Evolutionary conservation across 1,140 invertebrate species (phyloP).

Genomic region (Battus philenor): DNA sequence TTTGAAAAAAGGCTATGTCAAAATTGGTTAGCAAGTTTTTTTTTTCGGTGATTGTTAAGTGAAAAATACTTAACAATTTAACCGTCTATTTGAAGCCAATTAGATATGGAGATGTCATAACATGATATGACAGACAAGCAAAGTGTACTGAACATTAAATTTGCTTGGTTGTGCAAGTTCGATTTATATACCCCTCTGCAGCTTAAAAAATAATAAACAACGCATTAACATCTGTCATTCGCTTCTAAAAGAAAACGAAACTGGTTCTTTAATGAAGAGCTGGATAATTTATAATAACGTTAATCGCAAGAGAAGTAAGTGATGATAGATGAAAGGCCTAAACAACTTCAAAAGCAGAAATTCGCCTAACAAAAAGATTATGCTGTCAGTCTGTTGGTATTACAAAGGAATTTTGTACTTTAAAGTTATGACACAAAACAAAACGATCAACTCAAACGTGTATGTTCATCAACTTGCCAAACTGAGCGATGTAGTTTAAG

Average conservation of each 20-base stretch:
- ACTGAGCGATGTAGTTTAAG: background rate
- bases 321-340: background rate
- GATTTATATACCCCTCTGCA: background rate
- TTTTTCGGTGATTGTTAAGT: slow-evolving; percentile 14
- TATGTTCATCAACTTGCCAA: background rate
- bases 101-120: slow-evolving; percentile 1
- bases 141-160: background rate
- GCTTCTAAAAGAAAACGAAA: background rate
- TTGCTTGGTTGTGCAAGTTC: background rate
- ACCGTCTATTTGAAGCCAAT: slow-evolving; percentile 4
- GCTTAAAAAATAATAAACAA: background rate
- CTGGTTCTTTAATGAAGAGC: background rate
- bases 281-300: background rate
- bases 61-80: slow-evolving; percentile 7
- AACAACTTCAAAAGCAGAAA: background rate
- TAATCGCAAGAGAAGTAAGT: background rate
- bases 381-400: background rate
- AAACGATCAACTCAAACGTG: background rate
- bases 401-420: background rate
- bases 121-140: background rate
- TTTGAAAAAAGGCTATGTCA: slow-evolving; percentile 4
- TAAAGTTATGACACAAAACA: background rate
- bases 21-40: too few relatives aligned
- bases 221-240: background rate
- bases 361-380: background rate